Evolutionary conservation across 2,113 vertebrate species (phyloP), one percentile per base, ranked within the genome.

Genomic region (Coptodon rendalli): DNA sequence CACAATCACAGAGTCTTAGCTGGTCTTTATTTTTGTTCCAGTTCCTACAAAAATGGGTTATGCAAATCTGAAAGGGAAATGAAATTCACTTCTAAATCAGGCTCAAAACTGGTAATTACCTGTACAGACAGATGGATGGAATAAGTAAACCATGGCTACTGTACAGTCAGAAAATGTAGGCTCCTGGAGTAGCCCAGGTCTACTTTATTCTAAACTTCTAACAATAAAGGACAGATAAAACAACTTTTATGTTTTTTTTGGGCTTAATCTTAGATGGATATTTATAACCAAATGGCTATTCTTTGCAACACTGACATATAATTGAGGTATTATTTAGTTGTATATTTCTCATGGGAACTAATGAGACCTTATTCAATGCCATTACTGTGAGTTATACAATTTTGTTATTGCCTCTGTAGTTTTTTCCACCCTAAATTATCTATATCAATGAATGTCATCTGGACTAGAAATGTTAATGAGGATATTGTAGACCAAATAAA

Each of bases 261-360:
- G 24, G 79, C 29, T 61, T 29, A 71, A 66, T 85, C 27, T 81
- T 80, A 22, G 59, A 87, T n/a, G 11, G 45, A 19, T 78, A 78
- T 78, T 85, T 87, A 48, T 71, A 79, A 82, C 71, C 45, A 88
- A 84, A 88, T 83, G 29, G 83, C 91, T 92, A 90, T 92, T 93
- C 92, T 93, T 91, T 93, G 89, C 86, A 94, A 91, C 90, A 87
- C 82, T 87, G 88, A 83, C 84, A 87, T 91, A 73, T 92, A 83
- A 91, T 73, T 66, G 84, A 54, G 19, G 17, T 61, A 52, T 34
- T 78, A 31, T 12, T 50, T 48, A 31, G 43, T 50, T 50, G 45
- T 31, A 48, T 27, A 52, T 31, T 52, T 78, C 45, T 52, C 27
- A 78, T 45, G 29, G 17, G 36, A 10, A 81, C 56, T 84, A 34